Conservation (phyloP, 2,888 invertebrate genomes). For the Leucozona laternaria region DNA sequence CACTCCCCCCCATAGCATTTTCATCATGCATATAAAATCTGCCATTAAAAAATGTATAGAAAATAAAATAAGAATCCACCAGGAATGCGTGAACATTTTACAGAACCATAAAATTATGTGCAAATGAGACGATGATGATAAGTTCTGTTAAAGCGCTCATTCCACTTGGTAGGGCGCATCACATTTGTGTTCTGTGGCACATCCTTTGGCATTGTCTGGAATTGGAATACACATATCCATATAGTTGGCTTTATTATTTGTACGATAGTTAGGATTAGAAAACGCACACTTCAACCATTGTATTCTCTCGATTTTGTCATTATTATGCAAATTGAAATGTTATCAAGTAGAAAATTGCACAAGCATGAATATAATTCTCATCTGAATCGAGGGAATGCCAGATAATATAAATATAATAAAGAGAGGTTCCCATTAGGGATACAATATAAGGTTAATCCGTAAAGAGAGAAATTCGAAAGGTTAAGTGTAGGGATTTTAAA, state of each 20-base stretch:
- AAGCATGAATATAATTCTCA: conserved; percentile 48
- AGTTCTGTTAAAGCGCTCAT: conserved; percentile 57
- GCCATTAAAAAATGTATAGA: conserved; percentile 26
- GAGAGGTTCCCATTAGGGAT: not conserved
- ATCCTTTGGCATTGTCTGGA: conserved; percentile 49
- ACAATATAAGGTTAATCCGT: not conserved
- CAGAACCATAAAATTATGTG: conserved; percentile 68
- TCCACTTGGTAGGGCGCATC: conserved; percentile 63
- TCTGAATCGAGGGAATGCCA: conserved; percentile 3
- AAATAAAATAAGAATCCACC: not conserved
- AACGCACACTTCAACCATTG: conserved; percentile 44
- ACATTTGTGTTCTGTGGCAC: conserved; percentile 32
- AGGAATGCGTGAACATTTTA: conserved; percentile 61
- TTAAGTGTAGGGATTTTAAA: not conserved
- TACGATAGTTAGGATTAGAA: conserved; percentile 71
- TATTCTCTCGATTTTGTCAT: conserved; percentile 62
- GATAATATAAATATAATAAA: not conserved
- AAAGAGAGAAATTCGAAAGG: not conserved
- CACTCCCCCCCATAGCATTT: not conserved
- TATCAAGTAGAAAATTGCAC: conserved; percentile 79
- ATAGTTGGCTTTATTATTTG: conserved; percentile 72
- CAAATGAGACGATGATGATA: conserved; percentile 71
- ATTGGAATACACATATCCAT: conserved; percentile 4
- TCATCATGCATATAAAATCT: conserved; percentile 19
- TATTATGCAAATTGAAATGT: conserved; percentile 79